Conservation (phyloP, 1,140 invertebrate genomes). For the Zaprionus lachaisei region DNA sequence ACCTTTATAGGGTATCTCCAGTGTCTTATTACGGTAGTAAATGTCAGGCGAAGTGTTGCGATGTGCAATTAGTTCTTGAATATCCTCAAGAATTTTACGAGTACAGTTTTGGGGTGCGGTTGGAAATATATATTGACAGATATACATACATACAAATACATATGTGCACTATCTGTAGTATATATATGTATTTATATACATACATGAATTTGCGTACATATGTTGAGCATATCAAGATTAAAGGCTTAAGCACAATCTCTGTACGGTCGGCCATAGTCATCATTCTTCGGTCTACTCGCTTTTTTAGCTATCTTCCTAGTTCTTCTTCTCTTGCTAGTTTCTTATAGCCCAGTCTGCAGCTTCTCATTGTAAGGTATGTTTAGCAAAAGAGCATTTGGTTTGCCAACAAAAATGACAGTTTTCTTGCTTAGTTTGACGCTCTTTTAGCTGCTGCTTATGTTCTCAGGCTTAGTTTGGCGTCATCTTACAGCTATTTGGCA, state of each 20-base stretch:
- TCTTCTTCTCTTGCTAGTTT: background rate
- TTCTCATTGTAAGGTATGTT: background rate
- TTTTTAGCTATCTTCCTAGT: background rate
- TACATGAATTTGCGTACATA: no score
- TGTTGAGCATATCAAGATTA: no score
- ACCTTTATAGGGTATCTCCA: slow-evolving; percentile 2
- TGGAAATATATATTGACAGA: no score
- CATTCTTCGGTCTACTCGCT: background rate
- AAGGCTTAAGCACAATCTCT: no score
- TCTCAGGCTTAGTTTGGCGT: background rate
- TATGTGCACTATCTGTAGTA: no score
- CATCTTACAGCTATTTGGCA: slow-evolving; percentile 5
- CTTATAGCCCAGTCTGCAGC: background rate
- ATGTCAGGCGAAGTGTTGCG: background rate
- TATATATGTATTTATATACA: no score
- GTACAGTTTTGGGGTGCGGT: background rate
- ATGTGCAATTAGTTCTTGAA: background rate
- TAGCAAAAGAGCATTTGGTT: background rate
- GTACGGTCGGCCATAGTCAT: no score
- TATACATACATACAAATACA: no score
- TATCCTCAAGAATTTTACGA: background rate
- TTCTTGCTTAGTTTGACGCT: background rate
- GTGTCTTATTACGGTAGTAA: slow-evolving; percentile 1
- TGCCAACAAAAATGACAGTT: slow-evolving; percentile 8
- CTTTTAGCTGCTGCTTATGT: slow-evolving; percentile 20